Evolutionary conservation across 1,140 invertebrate species (phyloP), one percentile per base, ranked within the genome.

Genomic region (Calycopis cecrops): DNA sequence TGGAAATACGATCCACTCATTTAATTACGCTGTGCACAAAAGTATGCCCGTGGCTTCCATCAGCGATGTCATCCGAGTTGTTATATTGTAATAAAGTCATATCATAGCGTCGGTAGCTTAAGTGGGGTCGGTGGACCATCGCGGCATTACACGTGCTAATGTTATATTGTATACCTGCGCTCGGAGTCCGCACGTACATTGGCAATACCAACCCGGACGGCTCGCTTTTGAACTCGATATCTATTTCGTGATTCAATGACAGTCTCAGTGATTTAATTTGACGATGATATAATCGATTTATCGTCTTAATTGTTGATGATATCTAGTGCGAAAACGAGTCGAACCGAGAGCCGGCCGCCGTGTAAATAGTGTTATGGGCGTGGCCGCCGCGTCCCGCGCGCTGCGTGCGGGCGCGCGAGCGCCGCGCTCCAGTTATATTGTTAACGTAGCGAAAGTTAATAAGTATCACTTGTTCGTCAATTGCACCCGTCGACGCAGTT

Each of bases 391-490:
- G 55, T 71, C 68, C 72, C 70, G 68, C 61, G 66, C 72, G 68
- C 71, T 63, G 68, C 70, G 67, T 28, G 21, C 2, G 21, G 2
- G 21, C 21, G 21, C 21, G 21, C 2, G 21, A 28, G 21, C 6
- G 65, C 69, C 74, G 73, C 74, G 73, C 67, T 73, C 21, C 2
- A 6, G 21, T 70, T 69, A 73, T 77, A 78, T 85, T 87, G 79
- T 87, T 83, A 74, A 79, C 62, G 71, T 86, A 85, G 79, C 72
- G 69, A 71, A 60, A 80, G 73, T 79, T 79, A 63, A 72, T 82
- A 83, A 82, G 78, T 77, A 79, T 79, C 84, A 87, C 84, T 85
- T 79, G 84, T 87, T 87, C 76, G 82, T 84, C 77, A 79, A 87
- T 84, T 87, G 84, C 84, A 87, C 83, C 66, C 75, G 79, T 80